phyloP scores from a whole-genome alignment of 2,888 invertebrate species.

The Hemicrepidius hirtus region DNA sequence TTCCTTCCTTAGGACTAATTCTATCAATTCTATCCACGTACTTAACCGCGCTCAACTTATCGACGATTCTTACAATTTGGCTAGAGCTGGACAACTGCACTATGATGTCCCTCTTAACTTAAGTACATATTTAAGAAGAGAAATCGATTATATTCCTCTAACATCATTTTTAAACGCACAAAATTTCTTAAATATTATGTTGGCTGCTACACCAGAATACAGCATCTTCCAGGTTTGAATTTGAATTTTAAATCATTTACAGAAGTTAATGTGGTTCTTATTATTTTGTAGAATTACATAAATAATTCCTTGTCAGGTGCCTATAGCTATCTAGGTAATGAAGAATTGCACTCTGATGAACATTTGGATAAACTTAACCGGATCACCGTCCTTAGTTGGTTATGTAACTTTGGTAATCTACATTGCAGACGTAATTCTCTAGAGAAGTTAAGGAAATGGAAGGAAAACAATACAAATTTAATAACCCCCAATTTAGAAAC shows the following conservation, averaged over 20 bases:
- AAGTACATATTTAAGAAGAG: constrained; percentile 75
- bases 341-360: constrained; percentile 67
- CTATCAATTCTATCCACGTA: constrained; percentile 73
- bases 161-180: constrained; percentile 69
- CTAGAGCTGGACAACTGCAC: constrained; percentile 75
- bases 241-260: background rate
- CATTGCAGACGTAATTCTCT: constrained; percentile 61
- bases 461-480: constrained; percentile 61
- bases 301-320: constrained; percentile 32
- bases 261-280: background rate
- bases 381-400: constrained; percentile 52
- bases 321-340: constrained; percentile 31
- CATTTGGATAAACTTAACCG: constrained; percentile 67
- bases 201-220: constrained; percentile 5
- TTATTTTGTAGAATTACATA: constrained; percentile 32
- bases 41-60: constrained; percentile 85
- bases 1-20: constrained; percentile 70
- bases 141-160: constrained; percentile 79
- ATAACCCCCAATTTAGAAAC: constrained; percentile 76
- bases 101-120: constrained; percentile 75
- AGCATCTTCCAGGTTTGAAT: background rate
- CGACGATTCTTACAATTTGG: constrained; percentile 82
- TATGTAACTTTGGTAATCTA: constrained; percentile 66
- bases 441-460: constrained; percentile 32
- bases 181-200: constrained; percentile 65